Conservation (phyloP, 1,140 invertebrate genomes). For the Hylaeus anthracinus region DNA sequence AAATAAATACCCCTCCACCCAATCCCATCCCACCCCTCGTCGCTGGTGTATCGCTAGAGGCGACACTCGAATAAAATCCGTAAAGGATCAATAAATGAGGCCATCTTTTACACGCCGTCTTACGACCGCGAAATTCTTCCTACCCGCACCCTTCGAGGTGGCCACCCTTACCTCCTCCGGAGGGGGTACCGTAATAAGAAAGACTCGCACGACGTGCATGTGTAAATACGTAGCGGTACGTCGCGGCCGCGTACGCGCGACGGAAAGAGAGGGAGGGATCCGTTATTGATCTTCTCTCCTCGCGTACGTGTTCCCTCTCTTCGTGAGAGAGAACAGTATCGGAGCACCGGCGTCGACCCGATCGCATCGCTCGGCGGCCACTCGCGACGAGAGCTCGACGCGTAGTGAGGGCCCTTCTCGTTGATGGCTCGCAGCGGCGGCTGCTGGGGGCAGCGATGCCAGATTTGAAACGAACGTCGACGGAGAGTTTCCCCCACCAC, state of each 20-base stretch:
- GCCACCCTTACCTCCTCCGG: not conserved
- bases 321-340: not conserved
- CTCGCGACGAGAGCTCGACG: constrained; percentile 53
- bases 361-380: constrained; percentile 4
- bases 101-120: constrained; percentile 22
- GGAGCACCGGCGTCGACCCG: not conserved
- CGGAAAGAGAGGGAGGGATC: constrained; percentile 53
- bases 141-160: not conserved
- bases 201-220: constrained; percentile 18
- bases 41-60: not conserved
- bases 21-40: not conserved
- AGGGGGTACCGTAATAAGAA: not conserved
- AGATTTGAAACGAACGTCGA: too few species aligned
- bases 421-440: constrained; percentile 12
- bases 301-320: constrained; percentile 37
- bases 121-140: constrained; percentile 45
- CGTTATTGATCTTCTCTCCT: constrained; percentile 62
- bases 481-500: too few species aligned
- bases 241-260: constrained; percentile 34
- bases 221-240: constrained; percentile 53
- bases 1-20: not conserved
- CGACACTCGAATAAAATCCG: constrained; percentile 20
- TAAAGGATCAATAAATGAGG: constrained; percentile 40
- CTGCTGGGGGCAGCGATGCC: too few species aligned
- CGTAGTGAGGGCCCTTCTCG: constrained; percentile 41